These are phyloP conservation scores for Epinotia bilunana DNA, from an alignment of 2,888 invertebrate species.

Conservation along the genomic window DNA sequence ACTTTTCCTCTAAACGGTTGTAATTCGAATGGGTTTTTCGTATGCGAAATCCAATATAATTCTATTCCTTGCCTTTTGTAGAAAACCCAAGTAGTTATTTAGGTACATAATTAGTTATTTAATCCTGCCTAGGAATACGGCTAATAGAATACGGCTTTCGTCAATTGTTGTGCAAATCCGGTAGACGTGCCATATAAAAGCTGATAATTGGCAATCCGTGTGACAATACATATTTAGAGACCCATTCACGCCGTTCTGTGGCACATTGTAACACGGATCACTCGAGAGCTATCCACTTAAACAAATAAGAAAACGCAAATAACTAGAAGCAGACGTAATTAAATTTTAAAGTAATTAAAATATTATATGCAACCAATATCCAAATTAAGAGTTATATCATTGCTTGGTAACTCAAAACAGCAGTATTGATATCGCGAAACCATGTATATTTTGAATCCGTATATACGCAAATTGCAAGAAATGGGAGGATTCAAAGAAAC, in stretches of 20 bases:
- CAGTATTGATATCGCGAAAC: too few relatives aligned
- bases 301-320: not conserved
- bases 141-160: slow-evolving; percentile 24
- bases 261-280: slow-evolving; percentile 17
- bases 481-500: too few relatives aligned
- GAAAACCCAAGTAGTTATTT: too few relatives aligned
- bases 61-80: too few relatives aligned
- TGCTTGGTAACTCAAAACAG: too few relatives aligned
- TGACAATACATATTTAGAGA: slow-evolving; percentile 40
- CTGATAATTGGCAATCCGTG: slow-evolving; percentile 43
- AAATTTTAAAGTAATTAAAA: not conserved
- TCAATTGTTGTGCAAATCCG: slow-evolving; percentile 34
- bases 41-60: too few relatives aligned
- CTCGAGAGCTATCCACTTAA: not conserved
- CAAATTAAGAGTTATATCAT: too few relatives aligned
- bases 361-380: not conserved
- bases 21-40: too few relatives aligned
- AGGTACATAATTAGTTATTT: not conserved
- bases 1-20: too few relatives aligned
- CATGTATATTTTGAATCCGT: too few relatives aligned
- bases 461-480: too few relatives aligned
- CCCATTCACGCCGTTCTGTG: slow-evolving; percentile 14
- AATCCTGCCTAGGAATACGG: slow-evolving; percentile 26
- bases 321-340: not conserved
- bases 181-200: slow-evolving; percentile 40